A percentile compares a stretch with the other conserved stretches of the same genome.
These are phyloP conservation scores for Condylura cristata DNA, from an alignment of 2,113 vertebrate species.

Conservation along the genomic window DNA sequence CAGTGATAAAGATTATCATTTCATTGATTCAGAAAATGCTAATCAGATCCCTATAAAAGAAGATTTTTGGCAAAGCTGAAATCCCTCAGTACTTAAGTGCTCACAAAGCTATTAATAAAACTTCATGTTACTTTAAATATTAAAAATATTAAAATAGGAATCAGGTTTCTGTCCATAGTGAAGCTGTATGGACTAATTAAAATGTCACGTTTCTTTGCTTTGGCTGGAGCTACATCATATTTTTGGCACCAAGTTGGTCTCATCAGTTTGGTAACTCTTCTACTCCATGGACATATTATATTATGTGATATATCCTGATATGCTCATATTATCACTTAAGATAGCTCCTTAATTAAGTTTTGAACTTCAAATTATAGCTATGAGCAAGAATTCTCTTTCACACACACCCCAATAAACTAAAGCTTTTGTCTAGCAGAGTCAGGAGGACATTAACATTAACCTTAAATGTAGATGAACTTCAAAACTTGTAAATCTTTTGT, in stretches of 20 bases:
- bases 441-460: background rate
- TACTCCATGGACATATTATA: background rate
- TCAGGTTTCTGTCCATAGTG: background rate
- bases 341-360: background rate
- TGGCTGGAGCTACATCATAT: background rate
- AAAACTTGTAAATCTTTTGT: background rate
- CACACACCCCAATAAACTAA: background rate
- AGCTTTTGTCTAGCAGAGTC: background rate
- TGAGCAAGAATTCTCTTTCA: background rate
- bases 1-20: background rate
- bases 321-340: background rate
- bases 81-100: background rate
- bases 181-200: background rate
- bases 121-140: background rate
- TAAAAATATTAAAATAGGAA: constrained; percentile 14
- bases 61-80: background rate
- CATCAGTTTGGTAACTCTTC: background rate
- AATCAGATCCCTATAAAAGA: background rate
- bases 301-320: background rate
- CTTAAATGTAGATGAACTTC: background rate
- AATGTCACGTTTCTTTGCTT: constrained; percentile 32
- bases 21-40: background rate
- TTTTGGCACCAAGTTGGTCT: background rate
- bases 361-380: background rate
- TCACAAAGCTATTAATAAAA: background rate